Base-by-base conservation (phyloP, 1,140 invertebrate species). In the Bombus pascuorum region DNA sequence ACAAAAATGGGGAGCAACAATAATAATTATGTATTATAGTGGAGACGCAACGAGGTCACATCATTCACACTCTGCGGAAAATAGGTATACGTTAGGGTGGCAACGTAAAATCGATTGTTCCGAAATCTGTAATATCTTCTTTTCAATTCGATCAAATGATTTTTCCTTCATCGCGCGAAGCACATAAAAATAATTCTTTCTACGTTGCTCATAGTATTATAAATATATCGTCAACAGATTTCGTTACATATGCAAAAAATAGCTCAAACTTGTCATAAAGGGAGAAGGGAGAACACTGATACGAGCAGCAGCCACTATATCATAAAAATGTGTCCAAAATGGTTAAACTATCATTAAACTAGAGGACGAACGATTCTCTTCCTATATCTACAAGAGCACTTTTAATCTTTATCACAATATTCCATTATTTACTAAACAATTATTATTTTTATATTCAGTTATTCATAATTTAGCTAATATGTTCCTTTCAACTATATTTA, bases 21-120 rank as follows among this genome's bases (percentile, higher is more conserved):
- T 94, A 93, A 95, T 92, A 91, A 94, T 95, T 92, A 95, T 95
- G 95, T 95, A 95, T 95, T 95, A 95, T 95, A 95, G 94, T 93
- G 92, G 90, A 92, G 89, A 91, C 88, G 82, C 86, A 88, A 86
- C 85, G 87, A 89, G 89, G 87, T 84, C 89, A 91, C 87, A 92
- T 86, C 93, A 95, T 88, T 93, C 93, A 93, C 91, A 93, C 93
- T 90, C 85, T 92, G 88, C 91, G 89, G 66, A 90, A 90, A 85
- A 76, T 79, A 90, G 70, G 76, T 15, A 84, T 90, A 90, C 57
- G 47, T 89, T 77, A 81, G 88, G 68, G 53, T 75, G 65, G 71
- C 65, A 90, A 90, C 78, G 83, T 82, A 87, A 90, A 80, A 85
- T 65, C 59, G 84, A 53, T n/a, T 59, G 79, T 70, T 53, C 42